Base-by-base conservation (phyloP, 2,113 vertebrate genomes). In the Platichthys stellatus region DNA sequence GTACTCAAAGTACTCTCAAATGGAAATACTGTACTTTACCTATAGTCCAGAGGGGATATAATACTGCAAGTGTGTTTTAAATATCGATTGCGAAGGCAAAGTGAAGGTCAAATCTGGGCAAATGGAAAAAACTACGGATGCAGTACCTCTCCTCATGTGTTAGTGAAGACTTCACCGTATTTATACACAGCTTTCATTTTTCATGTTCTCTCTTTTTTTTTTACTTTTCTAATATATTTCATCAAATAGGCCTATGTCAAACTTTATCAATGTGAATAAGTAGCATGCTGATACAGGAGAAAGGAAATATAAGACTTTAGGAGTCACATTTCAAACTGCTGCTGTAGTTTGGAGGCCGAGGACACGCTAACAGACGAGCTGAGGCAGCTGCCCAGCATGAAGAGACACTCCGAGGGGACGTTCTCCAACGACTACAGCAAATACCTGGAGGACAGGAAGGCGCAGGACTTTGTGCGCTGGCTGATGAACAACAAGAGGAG, bases 401-500 rank as follows among this genome's bases (percentile, higher is more conserved):
- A 98, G 89, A 96, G 98, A 76, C 98, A 99, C 72, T 99, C 97
- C 2, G 97, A 99, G 90, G 97, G 98, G 66, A 99, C 97, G 0
- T 99, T 99, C 92, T 97, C 97, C 69, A 99, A 98, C 47, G 97
- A 99, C 90, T 98, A 98, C 92, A 99, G 96, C 95, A 98, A 97
- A 89, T 98, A 97, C 78, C 93, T 99, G 95, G 97, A 99, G 93
- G 96, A 96, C 35, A 94, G 93, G 76, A 94, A 95, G 69, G 96
- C 97, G 35, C 96, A 98, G 89, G 97, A 98, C 89, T 99, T 99
- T 21, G 96, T 99, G 63, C 94, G 95, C 35, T 98, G 97, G 97
- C 90, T 99, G 91, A 97, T 99, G 97, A 96, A 94, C 93, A 96
- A 94, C 86, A 99, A 99, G 93, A 95, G 97, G 84, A 97, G 95